A percentile compares a stretch with the other conserved stretches of the same genome.
phyloP scores from a whole-genome alignment of 2,888 invertebrate species.

The Ormyrus pomaceus region DNA sequence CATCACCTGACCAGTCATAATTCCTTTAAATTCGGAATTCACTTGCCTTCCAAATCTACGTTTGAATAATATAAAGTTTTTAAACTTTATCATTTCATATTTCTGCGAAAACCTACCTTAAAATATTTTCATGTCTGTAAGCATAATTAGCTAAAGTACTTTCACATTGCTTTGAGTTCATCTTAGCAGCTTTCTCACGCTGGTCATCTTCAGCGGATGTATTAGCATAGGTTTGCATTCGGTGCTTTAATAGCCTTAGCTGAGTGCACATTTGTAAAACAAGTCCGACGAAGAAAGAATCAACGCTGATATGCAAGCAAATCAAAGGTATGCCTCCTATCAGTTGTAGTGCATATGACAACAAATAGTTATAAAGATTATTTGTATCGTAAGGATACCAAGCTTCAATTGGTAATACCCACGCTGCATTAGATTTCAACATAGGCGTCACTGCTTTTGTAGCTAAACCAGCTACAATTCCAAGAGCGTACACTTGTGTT shows the following conservation, averaged over 20 bases:
- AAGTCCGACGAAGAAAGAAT: slow-evolving; percentile 46
- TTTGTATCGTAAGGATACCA: slow-evolving; percentile 52
- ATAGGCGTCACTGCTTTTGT: slow-evolving; percentile 39
- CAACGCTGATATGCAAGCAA: slow-evolving; percentile 43
- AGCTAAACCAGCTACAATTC: slow-evolving; percentile 34
- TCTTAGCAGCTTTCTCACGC: neutral
- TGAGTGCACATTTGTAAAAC: slow-evolving; percentile 43
- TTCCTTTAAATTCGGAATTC: slow-evolving; percentile 40
- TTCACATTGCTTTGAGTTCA: neutral
- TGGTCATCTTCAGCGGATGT: neutral
- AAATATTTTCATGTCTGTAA: slow-evolving; percentile 31
- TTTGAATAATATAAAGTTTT: neutral
- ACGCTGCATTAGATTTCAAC: slow-evolving; percentile 27
- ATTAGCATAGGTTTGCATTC: slow-evolving; percentile 19
- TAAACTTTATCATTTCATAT: neutral
- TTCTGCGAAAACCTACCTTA: slow-evolving; percentile 8
- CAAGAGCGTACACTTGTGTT: slow-evolving; percentile 34
- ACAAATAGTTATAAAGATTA: slow-evolving; percentile 26
- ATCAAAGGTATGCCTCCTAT: slow-evolving; percentile 48
- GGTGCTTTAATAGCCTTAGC: slow-evolving; percentile 39
- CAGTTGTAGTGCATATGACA: slow-evolving; percentile 42
- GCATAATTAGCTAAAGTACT: slow-evolving; percentile 11
- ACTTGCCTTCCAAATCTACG: slow-evolving; percentile 33
- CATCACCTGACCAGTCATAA: slow-evolving; percentile 38
- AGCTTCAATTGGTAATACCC: slow-evolving; percentile 42